phyloP scores from a whole-genome alignment of 1,140 invertebrate genomes.

The Cephus cinctus region DNA sequence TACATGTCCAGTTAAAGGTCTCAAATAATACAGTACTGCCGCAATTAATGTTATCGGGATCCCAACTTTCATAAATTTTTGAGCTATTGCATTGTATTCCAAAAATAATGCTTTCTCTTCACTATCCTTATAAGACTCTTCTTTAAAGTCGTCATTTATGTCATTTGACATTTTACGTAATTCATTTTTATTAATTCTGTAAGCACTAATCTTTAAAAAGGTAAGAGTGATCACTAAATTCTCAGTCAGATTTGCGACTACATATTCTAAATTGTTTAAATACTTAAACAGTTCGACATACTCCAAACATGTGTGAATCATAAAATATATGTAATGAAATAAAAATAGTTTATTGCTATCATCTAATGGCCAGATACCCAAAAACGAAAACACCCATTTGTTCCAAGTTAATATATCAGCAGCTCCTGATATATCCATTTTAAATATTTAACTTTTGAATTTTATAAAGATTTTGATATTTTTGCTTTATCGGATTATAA shows the following conservation, averaged over 20 bases:
- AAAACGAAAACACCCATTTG: constrained; percentile 1
- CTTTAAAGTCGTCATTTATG: background rate
- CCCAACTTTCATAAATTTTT: background rate
- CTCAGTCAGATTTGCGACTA: constrained; percentile 15
- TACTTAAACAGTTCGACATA: background rate
- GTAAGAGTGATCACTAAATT: background rate
- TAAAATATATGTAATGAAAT: constrained; percentile 6
- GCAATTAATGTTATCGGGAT: no score
- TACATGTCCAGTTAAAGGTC: no score
- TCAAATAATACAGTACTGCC: no score
- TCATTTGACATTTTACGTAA: constrained; percentile 6
- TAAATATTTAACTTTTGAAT: no score
- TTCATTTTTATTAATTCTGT: background rate
- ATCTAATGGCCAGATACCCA: constrained; percentile 13
- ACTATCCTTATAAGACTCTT: background rate
- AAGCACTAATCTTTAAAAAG: background rate
- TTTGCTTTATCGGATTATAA: no score
- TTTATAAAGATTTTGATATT: no score
- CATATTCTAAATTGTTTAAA: background rate
- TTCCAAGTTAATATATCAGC: constrained; percentile 17
- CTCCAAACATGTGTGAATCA: background rate
- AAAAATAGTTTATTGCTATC: background rate
- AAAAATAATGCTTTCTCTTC: background rate
- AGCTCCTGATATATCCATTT: no score
- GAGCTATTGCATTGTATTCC: constrained; percentile 7